A percentile compares a stretch with the other conserved stretches of the same genome.
phyloP scores from a whole-genome alignment of 2,113 vertebrate species.

The Notiomystis cincta region DNA sequence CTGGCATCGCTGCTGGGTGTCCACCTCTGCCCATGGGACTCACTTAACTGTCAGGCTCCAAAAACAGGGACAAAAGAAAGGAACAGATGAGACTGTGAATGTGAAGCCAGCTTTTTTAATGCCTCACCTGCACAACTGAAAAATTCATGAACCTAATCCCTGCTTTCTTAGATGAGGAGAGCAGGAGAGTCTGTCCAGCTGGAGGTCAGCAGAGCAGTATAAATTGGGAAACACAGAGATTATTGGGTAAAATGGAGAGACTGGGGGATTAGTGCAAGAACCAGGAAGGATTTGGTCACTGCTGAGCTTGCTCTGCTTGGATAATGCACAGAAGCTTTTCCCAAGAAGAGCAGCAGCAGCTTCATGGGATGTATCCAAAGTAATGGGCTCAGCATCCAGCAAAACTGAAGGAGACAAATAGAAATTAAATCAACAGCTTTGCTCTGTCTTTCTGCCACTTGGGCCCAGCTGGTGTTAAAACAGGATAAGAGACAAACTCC shows the following conservation, averaged over 20 bases:
- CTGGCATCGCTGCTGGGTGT: fast-evolving
- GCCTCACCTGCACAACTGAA: background rate
- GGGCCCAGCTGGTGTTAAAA: background rate
- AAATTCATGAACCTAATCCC: background rate
- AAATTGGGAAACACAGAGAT: background rate
- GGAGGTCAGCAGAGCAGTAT: background rate
- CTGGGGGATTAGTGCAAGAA: constrained; percentile 1
- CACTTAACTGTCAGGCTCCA: background rate
- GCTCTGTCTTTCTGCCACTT: background rate
- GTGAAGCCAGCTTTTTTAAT: background rate
- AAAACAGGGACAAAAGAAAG: background rate
- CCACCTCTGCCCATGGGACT: background rate
- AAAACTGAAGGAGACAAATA: background rate
- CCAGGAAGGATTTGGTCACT: background rate
- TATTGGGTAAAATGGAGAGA: constrained; percentile 1
- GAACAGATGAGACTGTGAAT: background rate
- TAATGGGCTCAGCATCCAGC: background rate
- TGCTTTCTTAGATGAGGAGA: background rate
- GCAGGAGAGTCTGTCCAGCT: background rate
- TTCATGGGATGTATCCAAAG: background rate
- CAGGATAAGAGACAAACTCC: background rate
- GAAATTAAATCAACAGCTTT: background rate
- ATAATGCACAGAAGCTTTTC: background rate
- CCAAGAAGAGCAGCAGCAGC: background rate
- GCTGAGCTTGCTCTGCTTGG: background rate